These are phyloP conservation scores for Polietes domitor DNA, from an alignment of 2,888 invertebrate genomes.

Conservation along the genomic window DNA sequence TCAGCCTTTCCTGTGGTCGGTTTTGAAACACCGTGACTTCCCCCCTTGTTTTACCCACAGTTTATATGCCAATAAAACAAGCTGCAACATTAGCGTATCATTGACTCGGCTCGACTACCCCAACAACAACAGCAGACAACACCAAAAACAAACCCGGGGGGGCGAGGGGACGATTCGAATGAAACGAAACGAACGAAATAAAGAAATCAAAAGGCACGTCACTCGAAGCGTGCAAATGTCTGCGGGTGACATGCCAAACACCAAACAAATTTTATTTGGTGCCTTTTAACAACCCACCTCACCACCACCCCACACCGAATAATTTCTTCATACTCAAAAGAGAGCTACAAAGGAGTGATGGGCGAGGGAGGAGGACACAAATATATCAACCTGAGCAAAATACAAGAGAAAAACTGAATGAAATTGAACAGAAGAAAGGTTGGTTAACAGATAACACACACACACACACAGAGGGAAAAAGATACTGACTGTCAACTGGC, in stretches of 20 bases:
- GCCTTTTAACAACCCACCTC: conserved; percentile 65
- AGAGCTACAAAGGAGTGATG: not conserved
- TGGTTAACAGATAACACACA: conserved; percentile 48
- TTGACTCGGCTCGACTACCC: conserved; percentile 61
- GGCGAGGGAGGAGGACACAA: not conserved
- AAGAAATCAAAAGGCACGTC: conserved; percentile 67
- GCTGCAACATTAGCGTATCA: conserved; percentile 68
- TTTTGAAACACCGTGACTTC: conserved; percentile 19
- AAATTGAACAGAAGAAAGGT: conserved; percentile 38
- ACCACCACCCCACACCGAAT: not conserved
- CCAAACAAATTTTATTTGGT: conserved; percentile 80
- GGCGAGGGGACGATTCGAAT: conserved; percentile 2
- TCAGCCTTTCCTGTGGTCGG: too few species aligned
- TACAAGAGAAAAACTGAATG: not conserved
- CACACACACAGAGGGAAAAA: conserved; percentile 10
- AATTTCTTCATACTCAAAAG: not conserved
- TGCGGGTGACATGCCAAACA: conserved; percentile 81
- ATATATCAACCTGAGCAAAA: not conserved
- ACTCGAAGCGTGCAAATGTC: conserved; percentile 75
- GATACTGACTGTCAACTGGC: conserved; percentile 48
- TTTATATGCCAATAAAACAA: conserved; percentile 65
- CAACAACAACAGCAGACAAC: conserved; percentile 25
- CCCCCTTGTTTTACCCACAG: conserved; percentile 48
- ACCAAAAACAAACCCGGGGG: conserved; percentile 57
- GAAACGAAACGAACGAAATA: conserved; percentile 38